phyloP scores from a whole-genome alignment of 2,888 invertebrate species.

The Leptura quadrifasciata region DNA sequence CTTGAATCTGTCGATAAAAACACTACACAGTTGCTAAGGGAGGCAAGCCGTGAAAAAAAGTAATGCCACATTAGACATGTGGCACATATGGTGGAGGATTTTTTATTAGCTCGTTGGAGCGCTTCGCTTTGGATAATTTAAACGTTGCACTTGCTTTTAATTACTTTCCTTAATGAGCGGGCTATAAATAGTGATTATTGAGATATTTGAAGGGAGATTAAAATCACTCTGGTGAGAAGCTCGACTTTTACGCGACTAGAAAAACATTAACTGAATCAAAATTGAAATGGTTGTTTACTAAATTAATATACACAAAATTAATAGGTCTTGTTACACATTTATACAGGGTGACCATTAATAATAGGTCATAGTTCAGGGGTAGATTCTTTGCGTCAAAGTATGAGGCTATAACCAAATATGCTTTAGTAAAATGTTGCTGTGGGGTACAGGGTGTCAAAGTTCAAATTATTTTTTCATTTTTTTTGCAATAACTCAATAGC shows the following conservation, averaged over 20 bases:
- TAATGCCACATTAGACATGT: constrained; percentile 43
- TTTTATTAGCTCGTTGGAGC: constrained; percentile 35
- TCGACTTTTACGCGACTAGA: not conserved
- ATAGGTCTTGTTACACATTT: too few relatives aligned
- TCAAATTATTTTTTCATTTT: too few relatives aligned
- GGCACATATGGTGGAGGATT: constrained; percentile 42
- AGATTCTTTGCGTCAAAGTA: too few relatives aligned
- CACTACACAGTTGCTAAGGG: constrained; percentile 48
- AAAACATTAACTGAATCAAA: not conserved
- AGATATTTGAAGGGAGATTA: not conserved
- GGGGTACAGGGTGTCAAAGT: too few relatives aligned
- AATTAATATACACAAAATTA: too few relatives aligned
- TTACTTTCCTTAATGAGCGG: constrained; percentile 9
- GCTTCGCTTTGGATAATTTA: constrained; percentile 25
- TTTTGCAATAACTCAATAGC: too few relatives aligned
- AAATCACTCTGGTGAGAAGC: not conserved
- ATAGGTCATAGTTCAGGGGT: too few relatives aligned
- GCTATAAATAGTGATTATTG: constrained; percentile 4
- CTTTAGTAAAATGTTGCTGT: too few relatives aligned
- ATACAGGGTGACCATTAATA: too few relatives aligned
- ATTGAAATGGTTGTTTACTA: too few relatives aligned
- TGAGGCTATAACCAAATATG: too few relatives aligned
- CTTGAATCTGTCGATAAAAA: constrained; percentile 52
- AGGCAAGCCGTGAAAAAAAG: constrained; percentile 41
- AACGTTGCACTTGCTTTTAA: constrained; percentile 19